Percentiles rank a stretch among this genome's conserved stretches.
These are phyloP conservation scores for Pseudeuparius sepicola DNA, from an alignment of 2,888 invertebrate genomes.

Conservation along the genomic window DNA sequence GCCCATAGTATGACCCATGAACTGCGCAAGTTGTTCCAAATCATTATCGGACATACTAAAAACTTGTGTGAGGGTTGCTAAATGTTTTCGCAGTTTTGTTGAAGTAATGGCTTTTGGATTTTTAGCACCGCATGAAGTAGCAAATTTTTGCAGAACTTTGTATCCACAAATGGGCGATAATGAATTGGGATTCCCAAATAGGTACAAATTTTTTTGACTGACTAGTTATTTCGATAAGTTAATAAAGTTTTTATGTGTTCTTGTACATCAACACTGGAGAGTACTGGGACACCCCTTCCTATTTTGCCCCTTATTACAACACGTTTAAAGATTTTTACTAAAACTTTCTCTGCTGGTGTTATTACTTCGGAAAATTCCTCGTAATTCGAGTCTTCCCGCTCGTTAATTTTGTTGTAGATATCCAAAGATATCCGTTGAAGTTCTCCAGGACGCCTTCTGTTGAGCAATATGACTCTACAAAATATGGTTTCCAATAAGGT, in stretches of 20 bases:
- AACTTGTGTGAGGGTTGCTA: slow-evolving; percentile 23
- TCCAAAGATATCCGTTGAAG: slow-evolving; percentile 19
- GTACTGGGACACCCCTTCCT: slow-evolving; percentile 23
- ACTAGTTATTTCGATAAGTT: slow-evolving; percentile 8
- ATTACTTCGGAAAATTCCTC: slow-evolving; percentile 18
- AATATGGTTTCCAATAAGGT: slow-evolving; percentile 21
- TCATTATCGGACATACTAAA: slow-evolving; percentile 22
- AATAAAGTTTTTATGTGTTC: slow-evolving; percentile 18
- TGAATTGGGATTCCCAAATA: slow-evolving; percentile 15
- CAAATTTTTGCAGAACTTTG: slow-evolving; percentile 23
- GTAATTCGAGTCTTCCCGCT: slow-evolving; percentile 7
- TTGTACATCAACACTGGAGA: slow-evolving; percentile 25
- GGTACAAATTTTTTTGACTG: slow-evolving; percentile 11
- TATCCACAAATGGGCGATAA: slow-evolving; percentile 21
- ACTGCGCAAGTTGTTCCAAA: slow-evolving; percentile 23
- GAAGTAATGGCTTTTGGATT: slow-evolving; percentile 21
- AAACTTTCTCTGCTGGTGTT: slow-evolving; percentile 14
- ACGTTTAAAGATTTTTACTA: slow-evolving; percentile 18
- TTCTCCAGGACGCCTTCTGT: slow-evolving; percentile 25
- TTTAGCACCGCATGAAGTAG: slow-evolving; percentile 20
- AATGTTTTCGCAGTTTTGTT: slow-evolving; percentile 23
- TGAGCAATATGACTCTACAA: slow-evolving; percentile 25
- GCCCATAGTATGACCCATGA: slow-evolving; percentile 24
- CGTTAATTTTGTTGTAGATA: slow-evolving; percentile 5
- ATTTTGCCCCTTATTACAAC: slow-evolving; percentile 13